phyloP scores from a whole-genome alignment of 2,113 vertebrate species.

The Lathamus discolor region DNA sequence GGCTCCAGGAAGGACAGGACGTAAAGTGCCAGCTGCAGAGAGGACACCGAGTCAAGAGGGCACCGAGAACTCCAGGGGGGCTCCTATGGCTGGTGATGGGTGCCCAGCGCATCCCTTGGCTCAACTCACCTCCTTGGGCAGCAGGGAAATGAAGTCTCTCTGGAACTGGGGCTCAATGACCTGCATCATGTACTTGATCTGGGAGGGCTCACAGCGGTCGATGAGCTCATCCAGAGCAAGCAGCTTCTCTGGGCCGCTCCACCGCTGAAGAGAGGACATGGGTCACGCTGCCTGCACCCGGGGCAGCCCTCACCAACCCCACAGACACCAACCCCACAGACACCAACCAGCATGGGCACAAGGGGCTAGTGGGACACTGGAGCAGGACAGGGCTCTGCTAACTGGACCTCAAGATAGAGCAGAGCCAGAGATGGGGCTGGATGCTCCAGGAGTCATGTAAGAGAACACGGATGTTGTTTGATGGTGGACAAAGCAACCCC shows the following conservation, averaged over 20 bases:
- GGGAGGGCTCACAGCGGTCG: slow-evolving; percentile 63
- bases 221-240: slow-evolving; percentile 72
- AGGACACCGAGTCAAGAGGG: neutral
- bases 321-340: too few species aligned
- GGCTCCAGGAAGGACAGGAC: slow-evolving; percentile 61
- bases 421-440: neutral
- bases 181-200: slow-evolving; percentile 76
- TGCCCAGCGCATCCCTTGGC: too few species aligned
- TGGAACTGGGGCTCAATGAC: slow-evolving; percentile 75
- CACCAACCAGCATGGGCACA: neutral
- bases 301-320: neutral
- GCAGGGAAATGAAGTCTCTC: slow-evolving; percentile 70
- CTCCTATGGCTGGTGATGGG: neutral
- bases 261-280: neutral
- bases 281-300: fast-evolving
- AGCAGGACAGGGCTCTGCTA: neutral
- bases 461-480: fast-evolving
- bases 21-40: slow-evolving; percentile 22
- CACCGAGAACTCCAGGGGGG: fast-evolving
- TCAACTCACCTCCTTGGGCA: slow-evolving; percentile 69
- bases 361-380: neutral
- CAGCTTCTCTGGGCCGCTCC: slow-evolving; percentile 67
- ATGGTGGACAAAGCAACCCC: neutral
- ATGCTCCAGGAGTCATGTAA: fast-evolving
- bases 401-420: too few species aligned